Base-by-base conservation (phyloP, 2,797 vertebrate species). In the Smutsia temminckii region DNA sequence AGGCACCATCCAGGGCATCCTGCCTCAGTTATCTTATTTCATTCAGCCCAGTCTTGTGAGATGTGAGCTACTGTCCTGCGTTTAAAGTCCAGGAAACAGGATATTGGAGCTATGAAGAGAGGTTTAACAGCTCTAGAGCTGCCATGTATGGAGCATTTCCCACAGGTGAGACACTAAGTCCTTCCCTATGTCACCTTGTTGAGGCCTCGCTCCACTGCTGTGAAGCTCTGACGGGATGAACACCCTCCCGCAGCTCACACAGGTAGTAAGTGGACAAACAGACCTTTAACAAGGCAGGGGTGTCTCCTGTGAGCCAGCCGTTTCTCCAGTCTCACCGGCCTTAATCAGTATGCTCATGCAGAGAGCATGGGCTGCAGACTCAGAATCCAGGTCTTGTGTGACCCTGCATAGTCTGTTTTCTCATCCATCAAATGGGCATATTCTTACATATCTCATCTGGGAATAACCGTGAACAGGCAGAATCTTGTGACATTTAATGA, bases 191-290 rank as follows among this genome's bases (percentile, higher is more conserved):
- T 53, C 23, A 12, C 40, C 40, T 69, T 23, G 0, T 3, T 4
- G 40, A 55, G 12, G 25, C 5, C 46, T 66, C 4, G 1, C 25
- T 57, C 23, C 23, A 27, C 6, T 64, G 16, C 57, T 5, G 8
- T 6, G n/a, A 78, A 20, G 17, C 12, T 68, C 25, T 21, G 64
- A 53, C 34, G 8, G 10, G 42, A 1, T 2, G 34, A 32, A 74
- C 0, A 1, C 6, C 10, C 8, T 57, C 13, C 23, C 29, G 37
- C 27, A 42, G 5, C 12, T 16, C 49, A 53, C 1, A 16, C 0
- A 77, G 12, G 11, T 1, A 29, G 27, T 53, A 51, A 63, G 17
- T 0, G 2, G n/a, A 93, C 18, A 74, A 51, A 23, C 0, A 59
- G 37, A 75, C 32, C n/a, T 6, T 27, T 64, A 29, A 9, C 5